Percentiles rank a stretch among this genome's conserved stretches.
phyloP scores from a whole-genome alignment of 2,113 vertebrate species.

The Melanerpes aurifrons region DNA sequence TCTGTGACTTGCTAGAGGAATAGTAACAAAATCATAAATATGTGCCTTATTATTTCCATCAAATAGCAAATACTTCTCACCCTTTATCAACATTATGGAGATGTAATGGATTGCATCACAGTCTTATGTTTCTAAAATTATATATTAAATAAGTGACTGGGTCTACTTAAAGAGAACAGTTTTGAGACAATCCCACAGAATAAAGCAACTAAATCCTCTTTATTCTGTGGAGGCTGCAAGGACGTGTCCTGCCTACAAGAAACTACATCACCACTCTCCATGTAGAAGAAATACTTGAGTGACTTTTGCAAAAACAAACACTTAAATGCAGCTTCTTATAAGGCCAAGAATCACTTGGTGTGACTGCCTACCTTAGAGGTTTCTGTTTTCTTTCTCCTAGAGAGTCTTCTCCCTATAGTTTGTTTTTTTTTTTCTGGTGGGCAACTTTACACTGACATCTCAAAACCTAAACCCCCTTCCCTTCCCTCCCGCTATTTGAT shows the following conservation, averaged over 20 bases:
- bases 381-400: background rate
- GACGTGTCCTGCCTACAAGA: background rate
- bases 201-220: background rate
- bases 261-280: background rate
- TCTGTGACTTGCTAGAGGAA: too few relatives aligned
- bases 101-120: background rate
- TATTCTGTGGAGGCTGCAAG: background rate
- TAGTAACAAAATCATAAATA: background rate
- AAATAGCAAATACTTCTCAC: background rate
- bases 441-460: background rate
- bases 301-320: background rate
- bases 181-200: background rate
- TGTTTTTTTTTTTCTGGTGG: background rate
- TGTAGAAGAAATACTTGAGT: background rate
- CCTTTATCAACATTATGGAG: background rate
- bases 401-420: background rate
- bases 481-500: constrained; percentile 22
- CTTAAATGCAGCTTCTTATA: background rate
- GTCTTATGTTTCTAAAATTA: background rate
- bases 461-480: constrained; percentile 4
- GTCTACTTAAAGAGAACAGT: background rate
- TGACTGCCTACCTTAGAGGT: background rate
- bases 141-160: background rate
- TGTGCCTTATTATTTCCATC: background rate
- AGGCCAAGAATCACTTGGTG: background rate